Evolutionary conservation across 2,113 vertebrate genomes (phyloP).

Genomic region (Crocuta crocuta): DNA sequence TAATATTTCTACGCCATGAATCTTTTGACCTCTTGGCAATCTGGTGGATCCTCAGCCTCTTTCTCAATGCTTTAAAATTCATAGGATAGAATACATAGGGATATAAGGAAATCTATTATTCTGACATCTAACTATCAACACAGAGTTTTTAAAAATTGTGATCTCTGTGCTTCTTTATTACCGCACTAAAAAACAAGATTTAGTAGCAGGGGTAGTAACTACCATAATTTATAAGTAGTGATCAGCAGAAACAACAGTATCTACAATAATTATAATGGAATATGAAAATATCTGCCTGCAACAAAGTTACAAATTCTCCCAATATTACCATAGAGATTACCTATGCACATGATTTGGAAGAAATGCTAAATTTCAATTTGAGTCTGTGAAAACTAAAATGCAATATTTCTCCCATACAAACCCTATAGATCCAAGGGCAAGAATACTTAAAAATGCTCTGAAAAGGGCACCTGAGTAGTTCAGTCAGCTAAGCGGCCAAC

Average conservation of each 20-base stretch:
- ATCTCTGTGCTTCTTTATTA: not conserved
- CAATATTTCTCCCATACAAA: not conserved
- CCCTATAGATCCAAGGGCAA: not conserved
- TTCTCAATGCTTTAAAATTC: constrained; percentile 32
- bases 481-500: too few species aligned
- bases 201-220: not conserved
- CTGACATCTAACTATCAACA: constrained; percentile 39
- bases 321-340: not conserved
- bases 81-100: not conserved
- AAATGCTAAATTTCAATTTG: not conserved
- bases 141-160: not conserved
- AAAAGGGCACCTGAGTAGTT: too few species aligned
- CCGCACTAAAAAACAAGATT: not conserved
- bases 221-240: not conserved
- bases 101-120: not conserved
- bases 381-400: constrained; percentile 8
- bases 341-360: not conserved
- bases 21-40: not conserved
- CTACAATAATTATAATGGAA: not conserved
- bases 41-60: not conserved
- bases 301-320: not conserved
- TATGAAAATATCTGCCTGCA: not conserved
- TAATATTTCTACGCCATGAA: not conserved
- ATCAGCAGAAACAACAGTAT: not conserved
- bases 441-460: not conserved